Percentiles rank a stretch among this genome's conserved stretches.
Evolutionary conservation across 2,797 vertebrate genomes (phyloP).

Genomic region (Galagoides demidoff): DNA sequence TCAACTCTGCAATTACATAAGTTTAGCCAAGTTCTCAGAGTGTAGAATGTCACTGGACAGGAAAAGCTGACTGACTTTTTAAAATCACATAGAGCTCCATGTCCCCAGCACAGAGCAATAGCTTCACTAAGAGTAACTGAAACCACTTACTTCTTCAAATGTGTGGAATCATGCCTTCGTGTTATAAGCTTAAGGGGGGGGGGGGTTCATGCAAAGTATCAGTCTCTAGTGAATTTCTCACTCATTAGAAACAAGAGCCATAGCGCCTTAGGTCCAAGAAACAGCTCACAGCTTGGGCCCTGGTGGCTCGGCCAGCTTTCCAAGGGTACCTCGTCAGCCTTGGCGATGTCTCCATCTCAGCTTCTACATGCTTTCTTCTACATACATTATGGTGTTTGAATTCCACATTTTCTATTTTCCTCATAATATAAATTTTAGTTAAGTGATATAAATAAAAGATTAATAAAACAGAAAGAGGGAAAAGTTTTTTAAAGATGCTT

Average conservation of each 20-base stretch:
- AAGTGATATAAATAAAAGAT: not conserved
- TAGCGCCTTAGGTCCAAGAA: not conserved
- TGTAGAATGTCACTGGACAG: not conserved
- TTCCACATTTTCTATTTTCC: not conserved
- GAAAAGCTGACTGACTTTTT: constrained; percentile 38
- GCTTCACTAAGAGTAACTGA: not conserved
- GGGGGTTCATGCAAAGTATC: not conserved
- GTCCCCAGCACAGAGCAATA: not conserved
- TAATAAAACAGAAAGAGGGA: not conserved
- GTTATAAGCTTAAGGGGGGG: not conserved
- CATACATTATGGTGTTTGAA: not conserved
- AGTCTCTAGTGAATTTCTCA: not conserved
- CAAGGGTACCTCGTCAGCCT: not conserved
- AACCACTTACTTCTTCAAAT: not conserved
- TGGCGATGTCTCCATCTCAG: not conserved
- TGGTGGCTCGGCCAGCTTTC: not conserved
- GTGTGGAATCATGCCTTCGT: not conserved
- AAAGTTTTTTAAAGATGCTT: not conserved
- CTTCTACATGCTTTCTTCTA: not conserved
- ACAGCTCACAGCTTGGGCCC: not conserved
- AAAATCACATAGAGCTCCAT: constrained; percentile 25
- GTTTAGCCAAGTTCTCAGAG: not conserved
- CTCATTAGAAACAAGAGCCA: not conserved
- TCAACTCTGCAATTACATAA: not conserved
- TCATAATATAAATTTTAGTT: constrained; percentile 1